Base-by-base conservation (phyloP, 2,113 vertebrate genomes). In the Bubo scandiacus region DNA sequence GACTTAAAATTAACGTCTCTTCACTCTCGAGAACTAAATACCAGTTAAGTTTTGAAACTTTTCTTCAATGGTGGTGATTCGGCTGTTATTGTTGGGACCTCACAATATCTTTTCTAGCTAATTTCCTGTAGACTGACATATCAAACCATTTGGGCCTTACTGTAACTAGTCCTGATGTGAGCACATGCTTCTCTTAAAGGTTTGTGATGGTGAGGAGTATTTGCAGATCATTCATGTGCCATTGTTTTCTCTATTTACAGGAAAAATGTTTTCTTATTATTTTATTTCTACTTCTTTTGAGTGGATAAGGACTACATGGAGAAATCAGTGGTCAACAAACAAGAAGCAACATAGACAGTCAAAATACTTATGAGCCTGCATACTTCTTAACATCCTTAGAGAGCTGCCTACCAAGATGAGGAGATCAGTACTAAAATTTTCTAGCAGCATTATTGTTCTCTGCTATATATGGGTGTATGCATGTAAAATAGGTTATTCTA, bases 41-140 rank as follows among this genome's bases (percentile, higher is more conserved):
- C 51, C 96, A 96, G 96, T 88, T 94, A 96, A 96, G 96, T 62
- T 78, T 81, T 66, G 77, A 67, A 93, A 34, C 38, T 88, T 81
- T 78, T 54, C 52, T 82, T 86, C 29, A 3, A 0, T 34, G 38
- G 17, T 73, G 55, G 34, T 27, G 67, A 42, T 80, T 81, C 80
- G 58, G 42, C 45, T 87, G 1, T 26, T 32, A 58, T 19, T 34
- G 30, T 17, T 17, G 27, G 12, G 11, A 57, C 26, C 21, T 91
- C 11, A 9, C 5, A 0, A 0, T 65, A 6, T 1, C 6, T 84
- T n/a, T 63, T 91, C 26, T 73, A 57, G 25, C 27, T 70, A 5
- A 57, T 81, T 73, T 71, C 12, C 49, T 75, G 34, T 25, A 62
- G 30, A 68, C 29, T 61, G 21, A 25, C 5, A 2, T 73, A 42